A percentile compares a stretch with the other conserved stretches of the same genome.
phyloP scores from a whole-genome alignment of 2,888 invertebrate genomes.

The Camponotus fellah region DNA sequence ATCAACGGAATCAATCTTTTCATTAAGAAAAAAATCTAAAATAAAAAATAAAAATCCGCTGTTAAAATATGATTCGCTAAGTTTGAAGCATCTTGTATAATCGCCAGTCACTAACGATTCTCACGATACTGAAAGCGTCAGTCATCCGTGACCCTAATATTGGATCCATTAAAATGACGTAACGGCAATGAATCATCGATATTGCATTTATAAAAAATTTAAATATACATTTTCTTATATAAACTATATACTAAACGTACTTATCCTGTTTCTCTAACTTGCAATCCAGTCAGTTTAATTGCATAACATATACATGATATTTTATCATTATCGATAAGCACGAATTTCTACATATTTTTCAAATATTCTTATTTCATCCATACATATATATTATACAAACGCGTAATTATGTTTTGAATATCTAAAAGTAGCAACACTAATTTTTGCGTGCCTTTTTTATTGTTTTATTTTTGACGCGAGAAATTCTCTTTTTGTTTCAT shows the following conservation, averaged over 20 bases:
- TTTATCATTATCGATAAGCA: not conserved
- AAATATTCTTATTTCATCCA: not conserved
- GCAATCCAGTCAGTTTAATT: conserved; percentile 5
- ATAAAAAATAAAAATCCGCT: too few species aligned
- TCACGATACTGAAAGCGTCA: conserved; percentile 19
- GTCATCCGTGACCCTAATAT: conserved; percentile 40
- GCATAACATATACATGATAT: not conserved
- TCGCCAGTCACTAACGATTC: conserved; percentile 26
- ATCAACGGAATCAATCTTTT: not conserved
- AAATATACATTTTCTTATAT: conserved; percentile 11
- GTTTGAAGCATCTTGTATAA: not conserved
- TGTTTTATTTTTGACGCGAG: not conserved
- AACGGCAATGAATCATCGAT: conserved; percentile 31
- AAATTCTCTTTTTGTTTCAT: not conserved
- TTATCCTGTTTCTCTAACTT: conserved; percentile 9
- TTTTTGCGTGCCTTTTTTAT: not conserved
- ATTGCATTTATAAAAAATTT: conserved; percentile 3
- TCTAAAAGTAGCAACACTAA: not conserved
- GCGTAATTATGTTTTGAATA: not conserved
- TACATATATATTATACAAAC: not conserved
- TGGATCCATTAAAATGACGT: conserved; percentile 20
- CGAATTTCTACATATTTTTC: not conserved
- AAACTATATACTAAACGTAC: not conserved
- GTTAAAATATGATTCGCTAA: not conserved
- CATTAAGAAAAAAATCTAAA: not conserved